Conservation (phyloP, 2,797 vertebrate genomes). For the Hemibagrus guttatus region DNA sequence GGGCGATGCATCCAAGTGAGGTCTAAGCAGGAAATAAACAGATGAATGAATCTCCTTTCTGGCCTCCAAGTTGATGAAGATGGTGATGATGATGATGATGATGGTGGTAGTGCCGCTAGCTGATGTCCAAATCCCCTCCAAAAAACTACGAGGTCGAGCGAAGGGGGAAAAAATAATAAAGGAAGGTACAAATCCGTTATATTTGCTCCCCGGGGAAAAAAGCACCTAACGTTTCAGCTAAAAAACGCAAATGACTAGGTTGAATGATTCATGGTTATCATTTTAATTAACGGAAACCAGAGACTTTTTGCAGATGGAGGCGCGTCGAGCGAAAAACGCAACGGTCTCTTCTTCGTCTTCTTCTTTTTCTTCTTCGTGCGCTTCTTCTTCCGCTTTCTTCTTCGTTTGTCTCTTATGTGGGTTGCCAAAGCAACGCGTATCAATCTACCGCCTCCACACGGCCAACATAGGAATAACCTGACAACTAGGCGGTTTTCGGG, state of each 20-base stretch:
- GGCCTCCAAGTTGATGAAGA: conserved; percentile 25
- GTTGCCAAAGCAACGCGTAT: conserved; percentile 1
- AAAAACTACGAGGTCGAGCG: conserved; percentile 5
- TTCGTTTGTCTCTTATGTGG: neutral
- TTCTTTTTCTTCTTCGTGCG: conserved; percentile 29
- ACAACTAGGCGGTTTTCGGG: neutral
- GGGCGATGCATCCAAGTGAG: conserved; percentile 58
- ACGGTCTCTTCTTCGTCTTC: neutral
- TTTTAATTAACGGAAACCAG: neutral
- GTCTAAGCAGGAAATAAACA: neutral
- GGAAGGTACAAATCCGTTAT: neutral
- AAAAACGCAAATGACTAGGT: neutral
- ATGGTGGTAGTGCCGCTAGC: neutral
- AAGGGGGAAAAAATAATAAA: neutral
- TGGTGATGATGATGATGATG: neutral
- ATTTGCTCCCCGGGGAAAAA: neutral
- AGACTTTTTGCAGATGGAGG: neutral
- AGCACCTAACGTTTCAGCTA: neutral
- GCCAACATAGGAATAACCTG: neutral
- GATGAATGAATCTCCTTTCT: neutral
- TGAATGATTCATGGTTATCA: too few relatives aligned
- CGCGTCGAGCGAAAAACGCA: conserved; percentile 7
- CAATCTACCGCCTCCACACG: neutral
- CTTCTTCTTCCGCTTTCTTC: conserved; percentile 23
- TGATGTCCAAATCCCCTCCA: conserved; percentile 21